Evolutionary conservation across 2,113 vertebrate species (phyloP).

Genomic region (Malurus alboscapulatus): DNA sequence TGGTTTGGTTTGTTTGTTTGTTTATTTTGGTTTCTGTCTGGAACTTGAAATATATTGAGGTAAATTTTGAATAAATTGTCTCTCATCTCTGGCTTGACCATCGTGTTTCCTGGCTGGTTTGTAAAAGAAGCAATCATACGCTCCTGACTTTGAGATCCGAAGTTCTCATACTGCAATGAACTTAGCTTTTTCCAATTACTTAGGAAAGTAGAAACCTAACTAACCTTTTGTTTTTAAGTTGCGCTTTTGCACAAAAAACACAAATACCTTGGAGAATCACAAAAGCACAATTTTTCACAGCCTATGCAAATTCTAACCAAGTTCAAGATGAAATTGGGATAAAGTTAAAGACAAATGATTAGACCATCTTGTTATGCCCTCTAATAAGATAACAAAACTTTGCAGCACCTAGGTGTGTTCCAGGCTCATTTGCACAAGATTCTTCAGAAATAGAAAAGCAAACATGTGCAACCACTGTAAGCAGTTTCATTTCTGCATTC

Average conservation of each 20-base stretch:
- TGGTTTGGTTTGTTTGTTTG: neutral
- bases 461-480: neutral
- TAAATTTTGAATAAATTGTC: neutral
- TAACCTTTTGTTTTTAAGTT: neutral
- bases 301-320: neutral
- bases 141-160: neutral
- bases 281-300: neutral
- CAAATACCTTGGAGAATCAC: neutral
- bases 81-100: neutral
- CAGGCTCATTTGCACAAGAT: slow-evolving; percentile 22
- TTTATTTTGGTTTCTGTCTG: neutral
- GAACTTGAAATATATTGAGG: neutral
- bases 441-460: slow-evolving; percentile 56
- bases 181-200: neutral
- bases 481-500: slow-evolving; percentile 41
- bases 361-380: neutral
- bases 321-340: neutral
- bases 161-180: neutral
- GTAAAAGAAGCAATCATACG: neutral
- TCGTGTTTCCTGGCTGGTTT: neutral
- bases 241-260: neutral
- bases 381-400: neutral
- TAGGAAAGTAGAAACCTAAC: neutral
- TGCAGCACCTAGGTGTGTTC: neutral
- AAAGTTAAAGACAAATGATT: neutral